These are phyloP conservation scores for Phyto melanocephala DNA, from an alignment of 2,888 invertebrate genomes.

Conservation along the genomic window DNA sequence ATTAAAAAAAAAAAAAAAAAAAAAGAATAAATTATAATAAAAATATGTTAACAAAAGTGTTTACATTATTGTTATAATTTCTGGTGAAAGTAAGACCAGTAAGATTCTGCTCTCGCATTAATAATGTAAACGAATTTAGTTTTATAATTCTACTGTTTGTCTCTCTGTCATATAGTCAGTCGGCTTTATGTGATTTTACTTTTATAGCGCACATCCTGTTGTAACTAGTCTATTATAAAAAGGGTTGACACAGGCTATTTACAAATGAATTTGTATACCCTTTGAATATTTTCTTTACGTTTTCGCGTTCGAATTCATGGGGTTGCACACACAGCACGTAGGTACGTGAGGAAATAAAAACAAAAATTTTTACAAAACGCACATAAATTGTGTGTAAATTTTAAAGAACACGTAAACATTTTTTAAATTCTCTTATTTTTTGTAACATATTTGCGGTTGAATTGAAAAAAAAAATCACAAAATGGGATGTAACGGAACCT, in stretches of 20 bases:
- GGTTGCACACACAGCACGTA: constrained; percentile 49
- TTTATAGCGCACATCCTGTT: background rate
- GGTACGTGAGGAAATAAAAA: background rate
- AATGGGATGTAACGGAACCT: background rate
- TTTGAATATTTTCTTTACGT: background rate
- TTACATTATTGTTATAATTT: background rate
- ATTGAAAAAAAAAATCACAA: background rate
- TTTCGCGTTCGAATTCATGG: constrained; percentile 32
- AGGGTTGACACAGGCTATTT: constrained; percentile 49
- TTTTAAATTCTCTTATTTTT: background rate
- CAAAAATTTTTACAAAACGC: background rate
- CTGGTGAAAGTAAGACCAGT: background rate
- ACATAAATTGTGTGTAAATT: constrained; percentile 49
- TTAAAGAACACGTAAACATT: constrained; percentile 17
- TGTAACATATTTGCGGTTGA: constrained; percentile 46
- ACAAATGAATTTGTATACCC: constrained; percentile 13
- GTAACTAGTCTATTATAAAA: constrained; percentile 16
- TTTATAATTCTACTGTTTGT: background rate
- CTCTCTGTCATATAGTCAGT: background rate
- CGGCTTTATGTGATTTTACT: background rate
- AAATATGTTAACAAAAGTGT: constrained; percentile 22
- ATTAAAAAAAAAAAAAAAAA: background rate
- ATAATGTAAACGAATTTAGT: constrained; percentile 7
- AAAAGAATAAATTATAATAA: background rate
- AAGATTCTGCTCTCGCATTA: background rate